Evolutionary conservation across 1,140 invertebrate species (phyloP).

Genomic region (Agrilus planipennis): DNA sequence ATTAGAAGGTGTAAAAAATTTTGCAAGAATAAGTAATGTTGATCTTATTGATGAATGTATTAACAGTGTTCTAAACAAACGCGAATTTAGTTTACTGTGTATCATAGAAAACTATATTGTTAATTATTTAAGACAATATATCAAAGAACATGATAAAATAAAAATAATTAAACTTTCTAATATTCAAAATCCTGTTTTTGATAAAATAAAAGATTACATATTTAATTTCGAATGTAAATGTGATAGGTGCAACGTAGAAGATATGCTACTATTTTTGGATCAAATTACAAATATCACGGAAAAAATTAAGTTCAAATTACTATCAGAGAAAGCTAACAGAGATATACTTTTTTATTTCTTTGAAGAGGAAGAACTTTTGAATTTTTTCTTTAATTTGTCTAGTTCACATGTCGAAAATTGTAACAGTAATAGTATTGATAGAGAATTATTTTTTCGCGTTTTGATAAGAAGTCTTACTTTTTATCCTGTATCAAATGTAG

Average conservation of each 20-base stretch:
- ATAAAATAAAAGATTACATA: not conserved
- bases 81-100: no score
- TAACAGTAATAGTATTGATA: not conserved
- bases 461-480: conserved; percentile 12
- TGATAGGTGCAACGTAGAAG: not conserved
- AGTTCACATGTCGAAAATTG: conserved; percentile 15
- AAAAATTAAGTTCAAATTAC: not conserved
- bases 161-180: not conserved
- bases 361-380: conserved; percentile 1
- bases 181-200: not conserved
- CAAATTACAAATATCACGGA: not conserved
- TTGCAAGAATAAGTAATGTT: no score
- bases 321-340: not conserved
- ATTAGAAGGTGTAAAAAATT: no score
- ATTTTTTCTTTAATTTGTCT: not conserved
- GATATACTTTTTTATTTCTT: conserved; percentile 1
- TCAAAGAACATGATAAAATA: no score
- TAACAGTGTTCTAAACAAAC: no score
- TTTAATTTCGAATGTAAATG: not conserved
- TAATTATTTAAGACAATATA: no score
- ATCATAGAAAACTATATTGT: no score
- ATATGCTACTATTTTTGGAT: no score
- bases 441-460: no score
- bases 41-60: no score
- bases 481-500: conserved; percentile 13